Evolutionary conservation across 2,113 vertebrate species (phyloP).

Genomic region (Guaruba guarouba): DNA sequence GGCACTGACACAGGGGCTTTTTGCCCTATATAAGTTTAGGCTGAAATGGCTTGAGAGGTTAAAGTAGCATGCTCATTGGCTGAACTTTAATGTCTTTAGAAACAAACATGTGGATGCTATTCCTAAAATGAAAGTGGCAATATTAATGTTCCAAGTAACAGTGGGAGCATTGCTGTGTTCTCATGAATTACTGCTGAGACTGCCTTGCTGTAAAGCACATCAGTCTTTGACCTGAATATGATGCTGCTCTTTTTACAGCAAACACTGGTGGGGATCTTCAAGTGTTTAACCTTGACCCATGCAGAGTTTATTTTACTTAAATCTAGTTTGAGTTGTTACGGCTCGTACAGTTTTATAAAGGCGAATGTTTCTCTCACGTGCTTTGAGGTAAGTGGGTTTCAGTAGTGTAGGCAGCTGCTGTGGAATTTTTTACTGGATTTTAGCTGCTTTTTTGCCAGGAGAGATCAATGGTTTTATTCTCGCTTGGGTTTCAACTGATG

Average conservation of each 20-base stretch:
- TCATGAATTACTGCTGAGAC: background rate
- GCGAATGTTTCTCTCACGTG: background rate
- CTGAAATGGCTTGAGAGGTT: background rate
- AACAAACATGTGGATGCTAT: background rate
- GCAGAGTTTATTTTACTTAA: constrained; percentile 24
- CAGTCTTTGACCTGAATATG: background rate
- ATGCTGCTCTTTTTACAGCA: background rate
- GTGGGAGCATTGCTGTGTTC: background rate
- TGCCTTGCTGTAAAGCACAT: background rate
- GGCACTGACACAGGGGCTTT: background rate
- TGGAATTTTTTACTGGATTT: constrained; percentile 32
- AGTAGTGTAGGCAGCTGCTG: background rate
- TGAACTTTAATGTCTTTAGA: background rate
- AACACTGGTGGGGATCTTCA: background rate
- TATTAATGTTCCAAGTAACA: background rate
- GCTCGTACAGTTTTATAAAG: background rate
- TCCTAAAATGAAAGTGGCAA: background rate
- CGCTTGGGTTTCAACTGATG: background rate
- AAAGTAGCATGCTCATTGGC: background rate
- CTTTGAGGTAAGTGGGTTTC: constrained; percentile 21
- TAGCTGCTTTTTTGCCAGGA: background rate
- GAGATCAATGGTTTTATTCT: constrained; percentile 15
- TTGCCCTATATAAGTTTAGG: background rate
- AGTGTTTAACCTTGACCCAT: constrained; percentile 8
- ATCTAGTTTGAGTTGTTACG: background rate